phyloP scores from a whole-genome alignment of 2,797 vertebrate species.

The Micrastur ruficollis region DNA sequence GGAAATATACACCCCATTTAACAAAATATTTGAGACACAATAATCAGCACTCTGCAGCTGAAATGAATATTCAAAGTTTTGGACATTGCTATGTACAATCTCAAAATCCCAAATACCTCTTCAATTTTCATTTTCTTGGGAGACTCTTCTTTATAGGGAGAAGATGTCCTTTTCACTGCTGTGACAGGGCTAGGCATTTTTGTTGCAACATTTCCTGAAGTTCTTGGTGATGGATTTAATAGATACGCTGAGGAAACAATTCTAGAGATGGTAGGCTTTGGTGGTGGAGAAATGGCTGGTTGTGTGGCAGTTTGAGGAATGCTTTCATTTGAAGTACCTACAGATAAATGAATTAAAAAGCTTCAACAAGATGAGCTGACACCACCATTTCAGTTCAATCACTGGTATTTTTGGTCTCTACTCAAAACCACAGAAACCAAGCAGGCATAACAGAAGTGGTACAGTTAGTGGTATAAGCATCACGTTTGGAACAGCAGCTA shows the following conservation, averaged over 20 bases:
- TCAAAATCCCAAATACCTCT: constrained; percentile 73
- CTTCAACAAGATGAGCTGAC: background rate
- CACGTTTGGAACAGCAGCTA: background rate
- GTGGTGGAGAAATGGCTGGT: constrained; percentile 76
- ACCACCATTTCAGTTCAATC: background rate
- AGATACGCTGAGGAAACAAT: constrained; percentile 75
- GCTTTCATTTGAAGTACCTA: constrained; percentile 81
- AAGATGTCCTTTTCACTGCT: constrained; percentile 76
- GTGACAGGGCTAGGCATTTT: constrained; percentile 76
- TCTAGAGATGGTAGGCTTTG: constrained; percentile 77
- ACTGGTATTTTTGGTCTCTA: background rate
- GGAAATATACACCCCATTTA: background rate
- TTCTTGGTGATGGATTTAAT: constrained; percentile 76
- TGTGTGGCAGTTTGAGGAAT: constrained; percentile 83
- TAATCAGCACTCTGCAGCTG: background rate
- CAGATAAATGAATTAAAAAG: background rate
- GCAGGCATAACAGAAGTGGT: background rate
- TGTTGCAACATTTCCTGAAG: constrained; percentile 72
- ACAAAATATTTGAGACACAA: background rate
- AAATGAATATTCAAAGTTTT: background rate
- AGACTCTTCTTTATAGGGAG: constrained; percentile 77
- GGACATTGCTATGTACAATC: background rate
- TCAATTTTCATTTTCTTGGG: constrained; percentile 79
- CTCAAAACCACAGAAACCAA: background rate
- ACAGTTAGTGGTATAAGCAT: background rate